Evolutionary conservation across 92 coral and sea anemone species (phyloP), one percentile per base, ranked within the genome.

Genomic region (Heliopora coerulea): DNA sequence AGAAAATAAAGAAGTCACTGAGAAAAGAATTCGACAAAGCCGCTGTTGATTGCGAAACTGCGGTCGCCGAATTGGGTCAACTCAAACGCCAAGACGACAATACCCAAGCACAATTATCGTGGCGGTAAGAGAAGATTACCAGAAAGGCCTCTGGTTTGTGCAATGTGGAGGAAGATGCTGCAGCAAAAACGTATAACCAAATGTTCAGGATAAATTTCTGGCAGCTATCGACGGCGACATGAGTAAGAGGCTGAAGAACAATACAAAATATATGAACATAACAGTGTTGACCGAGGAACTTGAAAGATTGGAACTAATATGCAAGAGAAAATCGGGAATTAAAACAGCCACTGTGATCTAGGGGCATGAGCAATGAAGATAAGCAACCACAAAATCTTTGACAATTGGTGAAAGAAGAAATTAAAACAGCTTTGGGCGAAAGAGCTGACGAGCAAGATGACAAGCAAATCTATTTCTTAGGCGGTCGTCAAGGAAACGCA

Each of bases 401-500:
- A 17, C 58, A 50, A 50, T 5, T 50, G 20, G 20, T 50, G 4
- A 50, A 50, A 50, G 58, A 50, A 50, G 58, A 50, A 50, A 50
- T 50, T 17, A 17, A 6, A 50, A 19, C 58, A 17, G 58, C 17
- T 5, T 50, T 50, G 7, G 58, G 26, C 26, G 17, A 7, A 50
- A 50, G 26, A 23, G 20, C 17, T 7, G 58, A 50, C 20, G n/a
- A n/a, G n/a, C n/a, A n/a, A n/a, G 58, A 50, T 17, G 58, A 50
- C 4, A 23, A 23, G 58, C 58, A 50, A 17, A 23, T 50, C 20
- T 5, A 50, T 50, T 50, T 50, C 58, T 7, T 50, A 17, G 58
- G 58, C 58, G 58, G 58, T 50, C 58, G 58, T 17, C 58, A 50
- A 50, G 58, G 58, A 7, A 50, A 50, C 58, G 58, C 58, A 23